phyloP scores from a whole-genome alignment of 2,113 vertebrate species.

The Hippocampus abdominalis region DNA sequence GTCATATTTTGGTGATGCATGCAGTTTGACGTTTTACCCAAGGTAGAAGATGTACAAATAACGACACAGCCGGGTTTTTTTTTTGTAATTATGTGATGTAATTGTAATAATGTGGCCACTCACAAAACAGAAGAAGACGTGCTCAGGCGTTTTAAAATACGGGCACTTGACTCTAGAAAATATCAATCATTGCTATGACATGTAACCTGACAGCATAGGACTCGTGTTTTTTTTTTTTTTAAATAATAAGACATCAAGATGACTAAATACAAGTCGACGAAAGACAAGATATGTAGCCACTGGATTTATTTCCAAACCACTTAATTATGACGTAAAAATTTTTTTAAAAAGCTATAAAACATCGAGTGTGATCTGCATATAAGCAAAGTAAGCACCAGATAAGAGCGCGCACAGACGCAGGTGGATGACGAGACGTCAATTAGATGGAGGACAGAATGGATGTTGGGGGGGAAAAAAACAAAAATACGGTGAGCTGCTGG shows the following conservation, averaged over 20 bases:
- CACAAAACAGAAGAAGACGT: no score
- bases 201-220: no score
- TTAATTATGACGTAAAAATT: background rate
- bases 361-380: background rate
- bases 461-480: slow-evolving; percentile 1
- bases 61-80: no score
- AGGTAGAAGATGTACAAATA: no score
- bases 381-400: slow-evolving; percentile 24
- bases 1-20: background rate
- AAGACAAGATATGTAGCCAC: background rate
- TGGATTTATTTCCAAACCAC: background rate
- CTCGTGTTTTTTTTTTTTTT: no score
- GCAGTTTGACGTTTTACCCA: background rate
- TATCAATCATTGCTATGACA: no score
- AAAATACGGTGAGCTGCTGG: slow-evolving; percentile 8
- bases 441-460: background rate
- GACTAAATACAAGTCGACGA: background rate
- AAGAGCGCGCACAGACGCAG: background rate
- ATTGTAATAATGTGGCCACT: no score
- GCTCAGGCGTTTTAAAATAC: no score
- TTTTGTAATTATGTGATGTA: no score
- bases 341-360: background rate
- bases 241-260: background rate
- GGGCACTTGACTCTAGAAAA: no score
- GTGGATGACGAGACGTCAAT: background rate